Evolutionary conservation across 2,888 invertebrate species (phyloP), one percentile per base, ranked within the genome.

Genomic region (Agrilus biguttatus): DNA sequence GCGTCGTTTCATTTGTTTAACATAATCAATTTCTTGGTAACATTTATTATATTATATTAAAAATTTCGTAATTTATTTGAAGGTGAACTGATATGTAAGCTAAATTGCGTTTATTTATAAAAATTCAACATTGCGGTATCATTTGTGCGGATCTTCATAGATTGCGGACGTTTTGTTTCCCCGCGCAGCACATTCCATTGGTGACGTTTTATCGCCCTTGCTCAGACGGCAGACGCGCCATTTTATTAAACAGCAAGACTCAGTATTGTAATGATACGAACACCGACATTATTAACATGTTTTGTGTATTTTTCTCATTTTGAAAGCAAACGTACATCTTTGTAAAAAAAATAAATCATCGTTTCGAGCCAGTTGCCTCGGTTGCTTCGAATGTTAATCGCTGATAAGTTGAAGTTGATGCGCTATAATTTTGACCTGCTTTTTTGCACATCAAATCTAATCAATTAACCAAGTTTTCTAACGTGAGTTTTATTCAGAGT

Each of bases 211-310:
- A 33, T 43, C 43, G 40, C 36, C 47, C 45, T 60, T 60, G 59
- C 58, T 54, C 51, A 61, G 59, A 61, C 61, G 61, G 59, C 56
- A 53, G 58, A 49, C 65, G 67, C 67, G 68, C 68, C 68, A 68
- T 68, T 68, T 48, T 67, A 65, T 66, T 63, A 65, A 62, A 61
- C 58, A 60, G 56, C 10, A 8, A 28, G 28, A 54, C 58, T 63
- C 60, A 62, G 61, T 57, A 66, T 66, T 65, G 65, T 65, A 60
- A 58, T 64, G 67, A 66, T 67, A 59, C 67, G 10, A 28, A 28
- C 28, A 28, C 28, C 28, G 28, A 28, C 28, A 28, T 28, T 28
- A 28, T 10, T 28, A 28, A 10, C 28, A 28, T 5, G 67, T 64
- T 57, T 55, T 53, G 47, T 44, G 38, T 37, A 42, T 45, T 39